Evolutionary conservation across 2,113 vertebrate species (phyloP).

Genomic region (Toxostoma redivivum): DNA sequence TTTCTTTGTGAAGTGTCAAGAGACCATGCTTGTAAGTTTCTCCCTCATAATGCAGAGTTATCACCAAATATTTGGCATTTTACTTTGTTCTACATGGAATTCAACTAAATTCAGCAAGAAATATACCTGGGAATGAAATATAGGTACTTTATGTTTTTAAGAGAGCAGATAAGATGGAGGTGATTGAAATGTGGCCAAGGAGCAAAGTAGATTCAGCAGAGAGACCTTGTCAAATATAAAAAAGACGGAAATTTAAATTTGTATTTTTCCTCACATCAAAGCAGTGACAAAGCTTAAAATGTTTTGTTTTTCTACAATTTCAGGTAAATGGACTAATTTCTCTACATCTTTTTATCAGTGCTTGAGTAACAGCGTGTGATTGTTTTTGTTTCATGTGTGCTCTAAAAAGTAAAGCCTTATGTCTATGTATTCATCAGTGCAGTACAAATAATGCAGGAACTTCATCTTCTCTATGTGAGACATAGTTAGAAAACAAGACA

Average conservation of each 20-base stretch:
- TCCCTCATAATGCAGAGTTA: not conserved
- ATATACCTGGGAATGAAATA: not conserved
- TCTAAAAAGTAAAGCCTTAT: not conserved
- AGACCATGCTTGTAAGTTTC: not conserved
- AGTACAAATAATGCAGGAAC: not conserved
- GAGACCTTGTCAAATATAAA: not conserved
- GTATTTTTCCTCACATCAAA: not conserved
- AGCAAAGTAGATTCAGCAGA: not conserved
- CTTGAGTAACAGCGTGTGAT: not conserved
- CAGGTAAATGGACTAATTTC: not conserved
- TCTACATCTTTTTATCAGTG: not conserved
- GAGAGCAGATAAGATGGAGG: not conserved
- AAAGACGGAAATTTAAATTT: not conserved
- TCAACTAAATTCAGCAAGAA: not conserved
- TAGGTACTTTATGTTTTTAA: not conserved
- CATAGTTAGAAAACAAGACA: conserved; percentile 4
- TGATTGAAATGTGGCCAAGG: not conserved
- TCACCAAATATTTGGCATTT: not conserved
- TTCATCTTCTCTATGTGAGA: not conserved
- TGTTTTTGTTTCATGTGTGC: not conserved
- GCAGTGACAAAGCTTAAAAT: not conserved
- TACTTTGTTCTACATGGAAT: not conserved
- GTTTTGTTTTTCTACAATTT: not conserved
- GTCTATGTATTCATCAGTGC: not conserved
- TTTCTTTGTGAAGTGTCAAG: not conserved